A percentile compares a stretch with the other conserved stretches of the same genome.
These are phyloP conservation scores for Euplexia lucipara DNA, from an alignment of 2,888 invertebrate species.

Conservation along the genomic window DNA sequence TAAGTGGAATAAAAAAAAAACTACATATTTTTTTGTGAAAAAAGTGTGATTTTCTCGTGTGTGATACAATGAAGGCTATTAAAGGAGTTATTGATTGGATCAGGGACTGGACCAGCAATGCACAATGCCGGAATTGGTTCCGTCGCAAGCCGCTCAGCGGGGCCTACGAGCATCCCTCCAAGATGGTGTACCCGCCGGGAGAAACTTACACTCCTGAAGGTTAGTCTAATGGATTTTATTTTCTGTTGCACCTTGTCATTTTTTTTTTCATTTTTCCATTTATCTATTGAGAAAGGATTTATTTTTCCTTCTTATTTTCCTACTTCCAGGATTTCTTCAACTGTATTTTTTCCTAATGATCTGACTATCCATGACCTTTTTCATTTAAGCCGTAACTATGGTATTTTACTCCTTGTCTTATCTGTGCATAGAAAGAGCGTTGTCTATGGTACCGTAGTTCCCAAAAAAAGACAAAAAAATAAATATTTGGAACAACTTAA, in stretches of 20 bases:
- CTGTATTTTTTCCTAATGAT: too few species aligned
- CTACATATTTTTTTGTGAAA: background rate
- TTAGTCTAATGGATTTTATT: slow-evolving; percentile 18
- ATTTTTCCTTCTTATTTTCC: too few species aligned
- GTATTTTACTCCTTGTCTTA: too few species aligned
- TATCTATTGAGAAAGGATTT: too few species aligned
- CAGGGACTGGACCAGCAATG: slow-evolving; percentile 97
- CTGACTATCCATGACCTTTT: too few species aligned
- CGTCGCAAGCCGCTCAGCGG: slow-evolving; percentile 95
- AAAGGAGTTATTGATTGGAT: slow-evolving; percentile 47
- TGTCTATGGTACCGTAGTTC: too few species aligned
- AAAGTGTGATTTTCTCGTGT: slow-evolving; percentile 8
- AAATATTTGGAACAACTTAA: too few species aligned
- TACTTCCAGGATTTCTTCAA: too few species aligned
- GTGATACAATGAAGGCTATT: slow-evolving; percentile 51
- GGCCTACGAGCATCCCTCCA: slow-evolving; percentile 97
- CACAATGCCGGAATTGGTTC: slow-evolving; percentile 96
- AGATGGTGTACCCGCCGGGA: slow-evolving; percentile 98
- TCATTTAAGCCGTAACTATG: too few species aligned
- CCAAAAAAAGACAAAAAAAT: too few species aligned
- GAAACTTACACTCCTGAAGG: slow-evolving; percentile 95
- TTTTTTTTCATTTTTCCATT: background rate
- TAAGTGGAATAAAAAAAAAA: slow-evolving; percentile 14
- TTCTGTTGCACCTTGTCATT: background rate
- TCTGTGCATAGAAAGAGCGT: too few species aligned